These are phyloP conservation scores for Drosophila antonietae DNA, from an alignment of 2,888 invertebrate genomes.

Conservation along the genomic window DNA sequence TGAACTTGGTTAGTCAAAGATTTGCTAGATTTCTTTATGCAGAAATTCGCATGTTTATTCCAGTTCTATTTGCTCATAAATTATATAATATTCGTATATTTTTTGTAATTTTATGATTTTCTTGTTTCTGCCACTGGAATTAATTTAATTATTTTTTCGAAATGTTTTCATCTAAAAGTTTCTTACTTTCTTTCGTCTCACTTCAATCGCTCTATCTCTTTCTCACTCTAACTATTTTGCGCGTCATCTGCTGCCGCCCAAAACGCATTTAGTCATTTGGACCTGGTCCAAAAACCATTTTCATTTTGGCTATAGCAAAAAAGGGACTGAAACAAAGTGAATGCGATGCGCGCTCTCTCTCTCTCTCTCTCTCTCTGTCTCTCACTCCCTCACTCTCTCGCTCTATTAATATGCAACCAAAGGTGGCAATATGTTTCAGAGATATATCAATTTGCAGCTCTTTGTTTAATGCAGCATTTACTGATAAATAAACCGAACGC, in stretches of 20 bases:
- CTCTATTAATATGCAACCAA: constrained; percentile 11
- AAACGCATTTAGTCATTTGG: constrained; percentile 72
- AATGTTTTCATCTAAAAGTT: constrained; percentile 12
- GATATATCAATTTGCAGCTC: constrained; percentile 19
- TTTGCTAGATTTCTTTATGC: not conserved
- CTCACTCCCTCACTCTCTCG: not conserved
- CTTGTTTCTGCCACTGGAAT: not conserved
- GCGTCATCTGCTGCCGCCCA: constrained; percentile 58
- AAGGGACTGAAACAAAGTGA: constrained; percentile 43
- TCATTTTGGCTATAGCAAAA: constrained; percentile 37
- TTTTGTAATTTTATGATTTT: not conserved
- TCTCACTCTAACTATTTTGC: constrained; percentile 11
- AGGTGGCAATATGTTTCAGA: constrained; percentile 23
- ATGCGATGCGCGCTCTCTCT: constrained; percentile 12
- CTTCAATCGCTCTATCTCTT: not conserved
- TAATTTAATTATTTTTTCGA: constrained; percentile 10
- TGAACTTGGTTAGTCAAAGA: constrained; percentile 20
- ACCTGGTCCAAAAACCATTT: constrained; percentile 56
- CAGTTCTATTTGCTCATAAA: not conserved
- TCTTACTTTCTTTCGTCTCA: not conserved
- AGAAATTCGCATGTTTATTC: not conserved
- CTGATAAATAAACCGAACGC: constrained; percentile 18
- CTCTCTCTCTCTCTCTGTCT: not conserved
- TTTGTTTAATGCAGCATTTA: constrained; percentile 1
- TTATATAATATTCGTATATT: constrained; percentile 1